These are phyloP conservation scores for Capricornis sumatraensis DNA, from an alignment of 2,113 vertebrate species.

Conservation along the genomic window DNA sequence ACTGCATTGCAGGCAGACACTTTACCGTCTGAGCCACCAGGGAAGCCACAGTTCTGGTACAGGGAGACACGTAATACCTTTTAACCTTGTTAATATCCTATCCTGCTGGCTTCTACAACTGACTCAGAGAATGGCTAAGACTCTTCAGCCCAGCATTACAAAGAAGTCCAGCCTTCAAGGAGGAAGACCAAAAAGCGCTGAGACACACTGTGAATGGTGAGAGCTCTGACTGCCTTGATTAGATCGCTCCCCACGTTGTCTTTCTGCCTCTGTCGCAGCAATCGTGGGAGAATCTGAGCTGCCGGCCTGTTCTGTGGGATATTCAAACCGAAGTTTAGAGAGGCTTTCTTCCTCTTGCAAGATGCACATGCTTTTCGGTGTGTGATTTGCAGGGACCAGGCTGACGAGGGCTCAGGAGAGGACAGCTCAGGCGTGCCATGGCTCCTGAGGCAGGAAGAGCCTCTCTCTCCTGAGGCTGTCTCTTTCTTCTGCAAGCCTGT, in stretches of 20 bases:
- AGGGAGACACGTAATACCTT: constrained; percentile 81
- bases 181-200: constrained; percentile 25
- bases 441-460: rapidly evolving
- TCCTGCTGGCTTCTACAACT: constrained; percentile 80
- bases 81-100: constrained; percentile 85
- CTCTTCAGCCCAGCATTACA: constrained; percentile 74
- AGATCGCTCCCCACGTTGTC: constrained; percentile 45
- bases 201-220: background rate
- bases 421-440: background rate
- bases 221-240: constrained; percentile 15
- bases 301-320: background rate
- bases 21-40: rapidly evolving
- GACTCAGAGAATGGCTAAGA: constrained; percentile 75
- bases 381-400: background rate
- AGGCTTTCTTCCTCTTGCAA: background rate
- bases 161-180: constrained; percentile 69
- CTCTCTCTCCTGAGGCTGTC: no score
- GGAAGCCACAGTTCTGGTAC: constrained; percentile 64
- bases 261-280: background rate
- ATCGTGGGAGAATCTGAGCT: background rate
- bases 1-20: rapidly evolving
- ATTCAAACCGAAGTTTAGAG: background rate
- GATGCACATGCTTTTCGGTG: no score
- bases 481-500: no score
- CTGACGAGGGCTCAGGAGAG: rapidly evolving